Conservation (phyloP, 2,888 invertebrate genomes). For the Hedya salicella region DNA sequence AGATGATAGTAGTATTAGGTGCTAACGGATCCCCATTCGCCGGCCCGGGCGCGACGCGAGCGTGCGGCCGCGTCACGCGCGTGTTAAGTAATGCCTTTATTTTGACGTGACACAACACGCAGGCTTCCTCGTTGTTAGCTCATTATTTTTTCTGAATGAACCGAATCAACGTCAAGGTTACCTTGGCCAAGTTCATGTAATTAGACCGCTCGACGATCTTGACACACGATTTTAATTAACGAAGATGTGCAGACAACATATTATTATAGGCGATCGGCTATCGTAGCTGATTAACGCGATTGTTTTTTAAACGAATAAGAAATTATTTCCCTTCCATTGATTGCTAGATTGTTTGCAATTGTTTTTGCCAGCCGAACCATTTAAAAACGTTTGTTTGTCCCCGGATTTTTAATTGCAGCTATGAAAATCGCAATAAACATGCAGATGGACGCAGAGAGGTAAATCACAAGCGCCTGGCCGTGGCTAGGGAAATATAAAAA, state of each 20-base stretch:
- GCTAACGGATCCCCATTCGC: slow-evolving; percentile 44
- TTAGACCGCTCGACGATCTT: slow-evolving; percentile 34
- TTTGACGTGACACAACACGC: slow-evolving; percentile 57
- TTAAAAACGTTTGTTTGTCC: slow-evolving; percentile 19
- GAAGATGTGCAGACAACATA: slow-evolving; percentile 19
- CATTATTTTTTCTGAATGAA: slow-evolving; percentile 53
- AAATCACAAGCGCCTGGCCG: slow-evolving; percentile 28
- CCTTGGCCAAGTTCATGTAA: slow-evolving; percentile 47
- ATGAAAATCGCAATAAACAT: slow-evolving; percentile 28
- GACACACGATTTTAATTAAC: slow-evolving; percentile 41
- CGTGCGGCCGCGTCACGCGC: slow-evolving; percentile 61
- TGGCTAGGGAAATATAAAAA: slow-evolving; percentile 24
- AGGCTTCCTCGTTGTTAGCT: slow-evolving; percentile 62
- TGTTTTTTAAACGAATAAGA: not conserved
- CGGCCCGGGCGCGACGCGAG: slow-evolving; percentile 31
- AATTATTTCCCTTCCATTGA: not conserved
- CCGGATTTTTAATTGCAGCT: slow-evolving; percentile 19
- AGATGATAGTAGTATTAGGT: too few relatives aligned
- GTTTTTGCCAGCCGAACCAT: slow-evolving; percentile 3
- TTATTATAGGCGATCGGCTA: slow-evolving; percentile 3
- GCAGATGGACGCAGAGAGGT: slow-evolving; percentile 22
- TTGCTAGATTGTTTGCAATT: not conserved
- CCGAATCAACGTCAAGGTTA: slow-evolving; percentile 51
- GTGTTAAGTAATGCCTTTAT: slow-evolving; percentile 62
- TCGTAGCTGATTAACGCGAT: not conserved